Evolutionary conservation across 64 coral and sea anemone species (phyloP).

Genomic region (Catalaphyllia jardinei): DNA sequence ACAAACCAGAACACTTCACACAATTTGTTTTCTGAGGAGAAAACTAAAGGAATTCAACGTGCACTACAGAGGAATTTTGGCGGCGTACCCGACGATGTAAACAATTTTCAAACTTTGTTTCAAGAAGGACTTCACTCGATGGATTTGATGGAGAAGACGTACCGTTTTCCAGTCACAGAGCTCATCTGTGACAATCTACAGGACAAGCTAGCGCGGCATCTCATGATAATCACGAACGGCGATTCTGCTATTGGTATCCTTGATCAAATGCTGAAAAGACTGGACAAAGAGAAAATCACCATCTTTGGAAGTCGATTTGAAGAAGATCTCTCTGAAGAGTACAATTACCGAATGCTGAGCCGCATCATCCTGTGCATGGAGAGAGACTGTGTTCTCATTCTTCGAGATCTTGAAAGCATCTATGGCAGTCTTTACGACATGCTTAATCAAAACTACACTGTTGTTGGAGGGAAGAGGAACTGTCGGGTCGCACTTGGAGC

Average conservation of each 20-base stretch:
- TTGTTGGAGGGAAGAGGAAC: constrained; percentile 78
- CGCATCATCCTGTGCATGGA: constrained; percentile 85
- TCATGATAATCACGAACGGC: constrained; percentile 78
- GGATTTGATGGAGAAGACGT: background rate
- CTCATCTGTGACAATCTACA: constrained; percentile 69
- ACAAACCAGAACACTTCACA: background rate
- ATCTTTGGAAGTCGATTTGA: constrained; percentile 82
- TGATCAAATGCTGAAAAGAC: constrained; percentile 51
- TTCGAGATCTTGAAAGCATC: constrained; percentile 72
- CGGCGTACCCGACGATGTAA: constrained; percentile 49
- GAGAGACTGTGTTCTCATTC: constrained; percentile 65
- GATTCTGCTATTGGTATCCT: constrained; percentile 76
- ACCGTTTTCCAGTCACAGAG: constrained; percentile 13
- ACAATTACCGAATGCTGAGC: constrained; percentile 74
- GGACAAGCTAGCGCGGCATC: constrained; percentile 66
- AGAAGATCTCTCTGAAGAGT: constrained; percentile 74
- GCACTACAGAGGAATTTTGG: constrained; percentile 84
- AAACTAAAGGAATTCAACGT: constrained; percentile 40
- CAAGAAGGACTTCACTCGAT: constrained; percentile 35
- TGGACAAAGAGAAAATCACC: constrained; percentile 74
- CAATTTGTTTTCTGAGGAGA: constrained; percentile 36
- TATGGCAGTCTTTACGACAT: constrained; percentile 82
- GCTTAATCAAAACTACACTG: constrained; percentile 69
- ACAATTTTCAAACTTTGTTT: constrained; percentile 60
- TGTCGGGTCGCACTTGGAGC: constrained; percentile 83